Conservation (phyloP, 2,888 invertebrate genomes). For the Imbricaverruca yamaguchii region DNA sequence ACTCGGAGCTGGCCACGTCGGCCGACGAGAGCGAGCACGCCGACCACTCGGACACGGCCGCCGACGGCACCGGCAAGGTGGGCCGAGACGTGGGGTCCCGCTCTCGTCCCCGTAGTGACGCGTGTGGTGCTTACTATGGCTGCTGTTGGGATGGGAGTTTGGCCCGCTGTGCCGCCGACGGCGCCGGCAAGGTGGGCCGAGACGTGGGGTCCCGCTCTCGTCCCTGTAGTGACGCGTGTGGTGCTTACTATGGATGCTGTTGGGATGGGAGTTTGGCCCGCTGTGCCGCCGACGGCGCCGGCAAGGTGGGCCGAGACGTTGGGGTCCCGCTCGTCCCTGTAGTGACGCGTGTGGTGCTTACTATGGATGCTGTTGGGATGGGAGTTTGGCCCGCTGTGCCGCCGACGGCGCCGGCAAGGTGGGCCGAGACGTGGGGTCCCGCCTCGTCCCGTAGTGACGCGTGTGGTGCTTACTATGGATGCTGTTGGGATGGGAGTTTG, state of each 20-base stretch:
- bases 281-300: background rate
- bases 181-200: background rate
- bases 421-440: background rate
- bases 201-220: background rate
- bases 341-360: background rate
- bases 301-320: background rate
- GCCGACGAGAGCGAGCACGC: slow-evolving; percentile 13
- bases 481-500: background rate
- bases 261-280: too few species aligned
- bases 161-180: background rate
- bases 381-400: too few species aligned
- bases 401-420: background rate
- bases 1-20: background rate
- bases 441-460: too few species aligned
- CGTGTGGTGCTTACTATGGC: background rate
- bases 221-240: background rate
- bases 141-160: background rate
- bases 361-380: background rate
- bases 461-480: background rate
- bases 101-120: background rate
- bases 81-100: background rate
- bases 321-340: too few species aligned
- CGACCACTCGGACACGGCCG: background rate
- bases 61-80: background rate
- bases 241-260: background rate